phyloP scores from a whole-genome alignment of 2,888 invertebrate species.

The Meghimatium bilineatum region DNA sequence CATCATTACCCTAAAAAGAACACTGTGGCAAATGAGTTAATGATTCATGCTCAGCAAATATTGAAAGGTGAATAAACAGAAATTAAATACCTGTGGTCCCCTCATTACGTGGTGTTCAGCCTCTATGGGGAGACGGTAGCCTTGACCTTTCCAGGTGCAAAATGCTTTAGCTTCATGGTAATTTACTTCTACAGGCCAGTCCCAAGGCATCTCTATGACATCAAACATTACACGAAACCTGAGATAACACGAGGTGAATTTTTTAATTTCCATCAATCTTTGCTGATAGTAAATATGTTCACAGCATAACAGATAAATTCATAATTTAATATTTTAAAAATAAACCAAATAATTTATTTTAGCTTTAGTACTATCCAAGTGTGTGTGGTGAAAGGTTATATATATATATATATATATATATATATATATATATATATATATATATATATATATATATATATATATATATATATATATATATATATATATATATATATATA shows the following conservation, averaged over 20 bases:
- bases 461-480: too few relatives aligned
- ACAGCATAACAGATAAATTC: not conserved
- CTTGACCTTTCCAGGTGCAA: constrained; percentile 73
- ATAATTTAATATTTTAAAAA: not conserved
- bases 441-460: too few relatives aligned
- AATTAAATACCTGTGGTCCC: constrained; percentile 63
- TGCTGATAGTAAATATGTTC: not conserved
- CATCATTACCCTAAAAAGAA: too few relatives aligned
- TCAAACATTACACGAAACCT: constrained; percentile 75
- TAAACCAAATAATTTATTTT: too few relatives aligned
- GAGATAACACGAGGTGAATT: not conserved
- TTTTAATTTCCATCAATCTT: not conserved
- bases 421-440: too few relatives aligned
- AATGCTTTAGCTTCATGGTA: constrained; percentile 76
- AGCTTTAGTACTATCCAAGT: too few relatives aligned
- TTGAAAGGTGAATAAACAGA: not conserved
- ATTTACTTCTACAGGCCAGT: constrained; percentile 76
- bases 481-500: too few relatives aligned
- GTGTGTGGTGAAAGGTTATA: too few relatives aligned
- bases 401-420: too few relatives aligned
- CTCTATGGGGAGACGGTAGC: constrained; percentile 72
- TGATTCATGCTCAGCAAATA: not conserved
- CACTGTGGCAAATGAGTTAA: too few relatives aligned
- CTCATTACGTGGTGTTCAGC: constrained; percentile 73
- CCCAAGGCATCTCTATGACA: constrained; percentile 70